A percentile compares a stretch with the other conserved stretches of the same genome.
Evolutionary conservation across 2,113 vertebrate genomes (phyloP).

Genomic region (Neolamprologus falcicula): DNA sequence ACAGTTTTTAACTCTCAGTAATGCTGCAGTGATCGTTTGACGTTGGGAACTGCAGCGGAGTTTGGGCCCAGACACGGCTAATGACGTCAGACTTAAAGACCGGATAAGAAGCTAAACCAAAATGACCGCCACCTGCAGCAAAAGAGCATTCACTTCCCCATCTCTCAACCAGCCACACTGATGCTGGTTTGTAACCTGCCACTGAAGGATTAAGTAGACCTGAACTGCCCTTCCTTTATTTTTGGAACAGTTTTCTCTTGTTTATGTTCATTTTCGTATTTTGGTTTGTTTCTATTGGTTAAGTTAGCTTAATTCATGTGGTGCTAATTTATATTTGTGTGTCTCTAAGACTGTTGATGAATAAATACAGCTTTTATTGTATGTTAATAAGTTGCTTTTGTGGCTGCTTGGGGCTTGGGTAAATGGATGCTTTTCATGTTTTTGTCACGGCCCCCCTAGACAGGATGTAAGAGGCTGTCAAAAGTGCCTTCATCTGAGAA

Average conservation of each 20-base stretch:
- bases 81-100: background rate
- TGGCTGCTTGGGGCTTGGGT: background rate
- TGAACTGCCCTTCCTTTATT: background rate
- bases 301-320: background rate
- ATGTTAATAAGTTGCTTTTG: background rate
- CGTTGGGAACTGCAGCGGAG: fast-evolving
- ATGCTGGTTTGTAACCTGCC: background rate
- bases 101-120: fast-evolving
- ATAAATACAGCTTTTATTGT: background rate
- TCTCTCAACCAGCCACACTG: background rate
- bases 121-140: background rate
- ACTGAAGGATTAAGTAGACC: background rate
- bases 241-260: background rate
- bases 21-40: background rate
- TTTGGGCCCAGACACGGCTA: background rate
- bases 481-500: background rate
- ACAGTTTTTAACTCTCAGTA: background rate
- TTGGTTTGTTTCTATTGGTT: background rate
- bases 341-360: background rate
- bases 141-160: background rate
- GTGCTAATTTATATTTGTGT: background rate
- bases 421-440: background rate
- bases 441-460: background rate
- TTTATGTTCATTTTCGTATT: background rate
- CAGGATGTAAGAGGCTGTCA: background rate